Evolutionary conservation across 2,113 vertebrate genomes (phyloP).

Genomic region (Labeo rohita): DNA sequence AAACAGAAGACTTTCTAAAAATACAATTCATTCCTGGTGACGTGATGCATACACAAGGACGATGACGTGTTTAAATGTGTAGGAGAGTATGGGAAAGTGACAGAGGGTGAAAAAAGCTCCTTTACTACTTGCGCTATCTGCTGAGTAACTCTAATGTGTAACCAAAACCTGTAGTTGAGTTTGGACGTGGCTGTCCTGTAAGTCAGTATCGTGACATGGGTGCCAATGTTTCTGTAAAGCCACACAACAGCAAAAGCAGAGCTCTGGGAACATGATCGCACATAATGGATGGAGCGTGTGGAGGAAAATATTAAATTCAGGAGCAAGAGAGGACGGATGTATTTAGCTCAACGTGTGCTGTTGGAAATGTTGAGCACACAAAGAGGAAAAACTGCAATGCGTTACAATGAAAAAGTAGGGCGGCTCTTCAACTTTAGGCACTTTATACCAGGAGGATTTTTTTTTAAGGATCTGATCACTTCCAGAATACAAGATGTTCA

Average conservation of each 20-base stretch:
- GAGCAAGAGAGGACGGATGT: not conserved
- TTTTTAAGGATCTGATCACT: no score
- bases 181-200: constrained; percentile 43
- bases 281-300: constrained; percentile 36
- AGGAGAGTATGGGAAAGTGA: not conserved
- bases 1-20: constrained; percentile 27
- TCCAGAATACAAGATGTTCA: no score
- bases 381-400: not conserved
- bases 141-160: constrained; percentile 66
- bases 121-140: constrained; percentile 13
- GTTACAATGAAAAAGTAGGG: not conserved
- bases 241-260: constrained; percentile 52
- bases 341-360: constrained; percentile 25
- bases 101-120: not conserved
- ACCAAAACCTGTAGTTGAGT: constrained; percentile 26
- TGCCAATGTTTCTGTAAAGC: constrained; percentile 49
- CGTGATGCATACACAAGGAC: constrained; percentile 13
- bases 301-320: constrained; percentile 38
- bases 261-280: constrained; percentile 62
- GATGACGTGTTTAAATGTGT: not conserved
- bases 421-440: not conserved
- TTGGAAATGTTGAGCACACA: not conserved
- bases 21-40: constrained; percentile 8
- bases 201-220: constrained; percentile 47
- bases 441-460: not conserved